phyloP scores from a whole-genome alignment of 1,140 invertebrate species.

The Cherax quadricarinatus region DNA sequence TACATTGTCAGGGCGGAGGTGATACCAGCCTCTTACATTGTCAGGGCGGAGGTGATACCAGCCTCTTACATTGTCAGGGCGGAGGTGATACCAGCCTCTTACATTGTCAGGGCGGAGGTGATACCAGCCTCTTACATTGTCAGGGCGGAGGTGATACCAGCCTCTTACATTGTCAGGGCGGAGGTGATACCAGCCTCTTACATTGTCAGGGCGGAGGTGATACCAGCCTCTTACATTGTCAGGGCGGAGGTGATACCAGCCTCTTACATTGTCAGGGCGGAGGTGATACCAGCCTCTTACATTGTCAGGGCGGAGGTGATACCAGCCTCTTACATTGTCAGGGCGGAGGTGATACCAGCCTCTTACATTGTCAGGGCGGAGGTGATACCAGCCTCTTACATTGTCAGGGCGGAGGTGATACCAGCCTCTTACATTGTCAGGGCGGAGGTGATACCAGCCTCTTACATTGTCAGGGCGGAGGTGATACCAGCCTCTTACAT shows the following conservation, averaged over 20 bases:
- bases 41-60: slow-evolving; percentile 14
- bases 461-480: slow-evolving; percentile 20
- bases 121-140: neutral
- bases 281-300: too few species aligned
- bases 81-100: too few species aligned
- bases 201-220: slow-evolving; percentile 20
- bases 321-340: neutral
- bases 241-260: slow-evolving; percentile 3
- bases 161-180: too few species aligned
- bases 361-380: too few species aligned
- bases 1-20: slow-evolving; percentile 19
- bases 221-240: too few species aligned
- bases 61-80: slow-evolving; percentile 14
- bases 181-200: neutral
- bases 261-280: slow-evolving; percentile 27
- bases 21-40: too few species aligned
- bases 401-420: slow-evolving; percentile 17
- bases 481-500: too few species aligned
- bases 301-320: slow-evolving; percentile 23
- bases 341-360: too few species aligned
- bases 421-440: too few species aligned
- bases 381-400: neutral
- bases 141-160: slow-evolving; percentile 23
- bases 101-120: slow-evolving; percentile 32
- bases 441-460: slow-evolving; percentile 2